Conservation (phyloP, 2,888 invertebrate genomes). For the Physocephala rufipes region DNA sequence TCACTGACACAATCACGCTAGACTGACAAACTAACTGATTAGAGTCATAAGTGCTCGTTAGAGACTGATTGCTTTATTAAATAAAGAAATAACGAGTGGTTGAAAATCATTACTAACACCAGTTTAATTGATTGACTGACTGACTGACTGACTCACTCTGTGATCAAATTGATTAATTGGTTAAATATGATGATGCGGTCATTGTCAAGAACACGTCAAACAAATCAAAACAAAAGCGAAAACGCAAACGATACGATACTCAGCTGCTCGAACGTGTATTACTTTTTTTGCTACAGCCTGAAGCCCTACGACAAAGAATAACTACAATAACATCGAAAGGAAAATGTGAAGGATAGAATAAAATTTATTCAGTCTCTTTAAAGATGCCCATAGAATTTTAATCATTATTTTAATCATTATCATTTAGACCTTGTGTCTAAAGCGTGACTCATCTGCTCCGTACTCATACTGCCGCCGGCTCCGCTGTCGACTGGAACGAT, state of each 20-base stretch:
- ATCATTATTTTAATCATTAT: too few species aligned
- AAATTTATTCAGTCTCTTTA: conserved; percentile 2
- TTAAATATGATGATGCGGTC: background rate
- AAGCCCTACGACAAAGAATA: background rate
- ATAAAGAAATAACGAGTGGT: conserved; percentile 13
- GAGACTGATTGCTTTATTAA: too few species aligned
- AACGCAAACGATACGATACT: background rate
- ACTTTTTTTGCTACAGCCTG: background rate
- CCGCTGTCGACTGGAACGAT: too few species aligned
- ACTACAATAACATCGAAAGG: background rate
- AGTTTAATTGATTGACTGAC: conserved; percentile 10
- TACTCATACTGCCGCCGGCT: too few species aligned
- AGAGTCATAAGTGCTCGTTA: too few species aligned
- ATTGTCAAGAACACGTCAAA: conserved; percentile 5
- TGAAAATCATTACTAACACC: conserved; percentile 12
- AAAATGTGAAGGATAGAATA: too few species aligned
- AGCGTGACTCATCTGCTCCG: conserved; percentile 11
- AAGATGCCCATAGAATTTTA: background rate
- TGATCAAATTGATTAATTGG: background rate
- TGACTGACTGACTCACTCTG: conserved; percentile 16
- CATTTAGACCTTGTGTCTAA: background rate
- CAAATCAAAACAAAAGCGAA: background rate
- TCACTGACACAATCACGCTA: too few species aligned
- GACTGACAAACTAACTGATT: too few species aligned
- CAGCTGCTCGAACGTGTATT: too few species aligned